These are phyloP conservation scores for Dorcus hopei DNA, from an alignment of 2,888 invertebrate genomes.

Conservation along the genomic window DNA sequence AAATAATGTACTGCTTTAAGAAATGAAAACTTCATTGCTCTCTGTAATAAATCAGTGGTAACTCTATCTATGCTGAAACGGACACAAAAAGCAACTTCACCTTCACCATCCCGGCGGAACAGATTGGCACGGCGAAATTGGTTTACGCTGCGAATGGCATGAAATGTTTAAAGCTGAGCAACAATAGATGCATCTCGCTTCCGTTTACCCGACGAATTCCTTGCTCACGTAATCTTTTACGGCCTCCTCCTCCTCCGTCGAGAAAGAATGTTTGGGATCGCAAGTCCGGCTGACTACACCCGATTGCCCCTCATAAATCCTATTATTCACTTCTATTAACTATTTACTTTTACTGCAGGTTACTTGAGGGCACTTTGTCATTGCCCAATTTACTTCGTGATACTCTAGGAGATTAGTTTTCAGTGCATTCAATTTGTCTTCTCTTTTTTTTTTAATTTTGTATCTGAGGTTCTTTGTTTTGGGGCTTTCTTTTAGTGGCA, in stretches of 20 bases:
- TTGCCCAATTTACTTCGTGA: conserved; percentile 27
- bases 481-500: too few species aligned
- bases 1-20: too few species aligned
- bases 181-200: neutral
- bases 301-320: conserved; percentile 41
- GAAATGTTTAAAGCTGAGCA: neutral
- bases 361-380: conserved; percentile 36
- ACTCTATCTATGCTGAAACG: too few species aligned
- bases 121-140: conserved; percentile 8
- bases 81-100: too few species aligned
- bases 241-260: neutral
- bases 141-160: neutral
- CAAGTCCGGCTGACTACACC: conserved; percentile 31
- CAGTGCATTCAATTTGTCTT: too few species aligned
- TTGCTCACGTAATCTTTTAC: too few species aligned
- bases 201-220: neutral
- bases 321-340: conserved; percentile 39
- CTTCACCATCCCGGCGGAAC: conserved; percentile 1
- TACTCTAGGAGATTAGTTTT: conserved; percentile 15
- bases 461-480: too few species aligned
- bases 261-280: too few species aligned
- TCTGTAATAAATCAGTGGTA: too few species aligned
- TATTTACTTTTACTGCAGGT: conserved; percentile 40
- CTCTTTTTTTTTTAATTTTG: too few species aligned
- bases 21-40: too few species aligned